These are phyloP conservation scores for Cephus spinipes DNA, from an alignment of 2,888 invertebrate species.

Conservation along the genomic window DNA sequence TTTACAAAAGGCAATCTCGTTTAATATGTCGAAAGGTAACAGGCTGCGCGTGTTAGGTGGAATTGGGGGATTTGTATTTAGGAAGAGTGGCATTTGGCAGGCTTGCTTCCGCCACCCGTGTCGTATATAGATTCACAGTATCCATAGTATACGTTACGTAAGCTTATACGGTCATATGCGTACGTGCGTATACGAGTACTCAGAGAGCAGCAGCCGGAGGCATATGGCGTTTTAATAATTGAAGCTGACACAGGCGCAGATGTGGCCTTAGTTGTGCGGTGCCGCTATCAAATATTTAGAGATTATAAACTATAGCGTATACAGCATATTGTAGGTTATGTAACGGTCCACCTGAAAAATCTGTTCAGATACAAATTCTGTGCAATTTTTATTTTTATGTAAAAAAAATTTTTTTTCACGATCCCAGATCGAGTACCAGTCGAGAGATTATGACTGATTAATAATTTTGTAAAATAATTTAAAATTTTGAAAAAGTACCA, in stretches of 20 bases:
- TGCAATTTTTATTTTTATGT: background rate
- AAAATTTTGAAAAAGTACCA: background rate
- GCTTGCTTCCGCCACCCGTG: conserved; percentile 5
- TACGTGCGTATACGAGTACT: background rate
- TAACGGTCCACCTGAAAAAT: background rate
- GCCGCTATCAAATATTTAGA: conserved; percentile 56
- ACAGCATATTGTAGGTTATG: conserved; percentile 13
- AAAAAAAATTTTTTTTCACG: background rate
- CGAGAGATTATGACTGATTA: no score
- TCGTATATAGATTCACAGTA: background rate
- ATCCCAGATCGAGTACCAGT: background rate
- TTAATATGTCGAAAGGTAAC: conserved; percentile 35
- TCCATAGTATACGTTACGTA: background rate
- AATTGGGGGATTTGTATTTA: conserved; percentile 27
- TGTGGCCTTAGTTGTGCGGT: conserved; percentile 42
- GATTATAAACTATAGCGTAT: conserved; percentile 46
- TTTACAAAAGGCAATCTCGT: conserved; percentile 44
- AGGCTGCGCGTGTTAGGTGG: conserved; percentile 28
- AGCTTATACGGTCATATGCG: background rate
- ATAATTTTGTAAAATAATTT: background rate
- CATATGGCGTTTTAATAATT: conserved; percentile 60
- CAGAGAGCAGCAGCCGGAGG: conserved; percentile 29
- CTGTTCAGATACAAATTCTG: background rate
- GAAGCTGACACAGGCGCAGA: conserved; percentile 54
- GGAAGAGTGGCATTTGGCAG: conserved; percentile 32